Conservation (phyloP, 2,797 vertebrate species). For the Jordanella pulchra region DNA sequence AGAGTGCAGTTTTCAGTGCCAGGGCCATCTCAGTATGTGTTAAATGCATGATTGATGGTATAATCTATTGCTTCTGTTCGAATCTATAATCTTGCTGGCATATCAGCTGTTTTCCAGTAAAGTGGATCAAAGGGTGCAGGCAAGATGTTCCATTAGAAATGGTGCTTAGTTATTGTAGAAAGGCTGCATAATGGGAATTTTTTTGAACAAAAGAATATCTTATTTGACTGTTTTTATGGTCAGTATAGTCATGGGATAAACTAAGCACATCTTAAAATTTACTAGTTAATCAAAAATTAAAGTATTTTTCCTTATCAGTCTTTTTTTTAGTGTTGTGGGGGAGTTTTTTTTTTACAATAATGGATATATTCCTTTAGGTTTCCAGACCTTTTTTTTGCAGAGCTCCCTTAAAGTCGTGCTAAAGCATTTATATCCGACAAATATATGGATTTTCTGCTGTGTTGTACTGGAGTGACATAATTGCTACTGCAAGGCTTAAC, state of each 20-base stretch:
- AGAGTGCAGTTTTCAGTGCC: constrained; percentile 15
- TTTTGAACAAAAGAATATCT: not conserved
- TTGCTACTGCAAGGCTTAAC: not conserved
- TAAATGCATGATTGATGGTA: constrained; percentile 36
- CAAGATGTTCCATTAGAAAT: constrained; percentile 1
- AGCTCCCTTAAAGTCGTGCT: not conserved
- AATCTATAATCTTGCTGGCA: constrained; percentile 15
- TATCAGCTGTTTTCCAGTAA: constrained; percentile 24
- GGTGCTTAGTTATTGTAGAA: not conserved
- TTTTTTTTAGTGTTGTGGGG: not conserved
- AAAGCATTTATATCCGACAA: not conserved
- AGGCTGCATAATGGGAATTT: not conserved
- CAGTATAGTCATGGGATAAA: too few species aligned
- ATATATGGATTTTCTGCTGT: not conserved
- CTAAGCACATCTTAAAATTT: too few species aligned
- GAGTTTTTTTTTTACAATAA: not conserved
- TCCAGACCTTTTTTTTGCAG: not conserved
- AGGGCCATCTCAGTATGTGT: constrained; percentile 22
- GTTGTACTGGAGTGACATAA: too few species aligned
- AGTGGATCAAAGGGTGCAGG: not conserved
- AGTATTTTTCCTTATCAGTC: not conserved
- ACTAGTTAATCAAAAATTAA: not conserved
- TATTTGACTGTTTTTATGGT: not conserved
- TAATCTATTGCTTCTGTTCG: constrained; percentile 23
- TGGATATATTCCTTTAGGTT: not conserved